A percentile compares a stretch with the other conserved stretches of the same genome.
These are phyloP conservation scores for Scrobipalpa atriplicella DNA, from an alignment of 2,888 invertebrate genomes.

Conservation along the genomic window DNA sequence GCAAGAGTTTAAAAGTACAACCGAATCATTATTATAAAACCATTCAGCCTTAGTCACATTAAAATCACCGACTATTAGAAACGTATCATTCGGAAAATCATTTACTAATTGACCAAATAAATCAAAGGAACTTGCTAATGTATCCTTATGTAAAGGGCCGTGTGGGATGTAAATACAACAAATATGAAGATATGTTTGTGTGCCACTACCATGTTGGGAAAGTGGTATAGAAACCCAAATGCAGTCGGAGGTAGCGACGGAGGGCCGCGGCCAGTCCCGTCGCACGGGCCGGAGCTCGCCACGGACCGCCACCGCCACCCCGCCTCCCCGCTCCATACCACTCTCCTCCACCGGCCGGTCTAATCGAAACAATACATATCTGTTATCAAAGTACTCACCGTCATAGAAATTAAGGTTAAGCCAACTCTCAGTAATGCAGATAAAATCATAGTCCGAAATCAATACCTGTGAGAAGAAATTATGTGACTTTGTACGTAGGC, in stretches of 20 bases:
- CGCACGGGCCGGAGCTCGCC: not conserved
- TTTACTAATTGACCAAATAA: not conserved
- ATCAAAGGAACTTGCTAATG: not conserved
- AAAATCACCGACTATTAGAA: not conserved
- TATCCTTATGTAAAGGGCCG: not conserved
- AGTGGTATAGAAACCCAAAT: slow-evolving; percentile 12
- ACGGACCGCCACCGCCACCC: slow-evolving; percentile 16
- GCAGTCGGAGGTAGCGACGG: not conserved
- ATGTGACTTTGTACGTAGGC: not conserved
- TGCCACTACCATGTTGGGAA: not conserved
- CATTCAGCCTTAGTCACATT: not conserved
- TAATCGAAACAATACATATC: not conserved
- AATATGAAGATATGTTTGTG: no score
- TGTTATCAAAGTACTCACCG: not conserved
- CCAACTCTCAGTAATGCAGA: slow-evolving; percentile 6
- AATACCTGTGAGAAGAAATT: not conserved
- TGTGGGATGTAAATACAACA: not conserved
- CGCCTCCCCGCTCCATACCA: not conserved
- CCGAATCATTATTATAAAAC: not conserved
- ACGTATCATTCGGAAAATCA: not conserved
- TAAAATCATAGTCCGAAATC: not conserved
- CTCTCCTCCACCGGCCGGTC: not conserved
- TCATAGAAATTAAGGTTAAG: not conserved
- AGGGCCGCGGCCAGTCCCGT: slow-evolving; percentile 3
- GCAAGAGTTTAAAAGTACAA: not conserved